Percentiles rank a stretch among this genome's conserved stretches.
phyloP scores from a whole-genome alignment of 2,113 vertebrate genomes.

The Echinops telfairi region DNA sequence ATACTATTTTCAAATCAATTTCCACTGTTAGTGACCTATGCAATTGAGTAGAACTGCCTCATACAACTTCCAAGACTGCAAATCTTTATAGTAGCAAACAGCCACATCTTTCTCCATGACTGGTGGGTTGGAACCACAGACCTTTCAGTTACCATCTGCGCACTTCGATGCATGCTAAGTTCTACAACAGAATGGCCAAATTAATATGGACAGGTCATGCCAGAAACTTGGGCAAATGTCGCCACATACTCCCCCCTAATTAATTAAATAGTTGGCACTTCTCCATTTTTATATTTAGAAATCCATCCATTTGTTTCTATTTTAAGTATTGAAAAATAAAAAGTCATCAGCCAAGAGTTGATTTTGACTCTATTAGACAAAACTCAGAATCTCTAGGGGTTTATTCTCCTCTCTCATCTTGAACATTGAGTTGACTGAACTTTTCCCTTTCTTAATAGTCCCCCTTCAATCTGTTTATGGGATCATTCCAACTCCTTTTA shows the following conservation, averaged over 20 bases:
- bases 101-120: not conserved
- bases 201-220: slow-evolving; percentile 43
- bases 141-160: not conserved
- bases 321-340: slow-evolving; percentile 12
- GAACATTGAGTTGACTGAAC: not conserved
- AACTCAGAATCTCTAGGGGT: slow-evolving; percentile 9
- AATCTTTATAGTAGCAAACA: not conserved
- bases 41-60: not conserved
- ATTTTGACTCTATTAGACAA: not conserved
- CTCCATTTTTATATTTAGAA: slow-evolving; percentile 18
- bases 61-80: not conserved
- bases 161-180: not conserved
- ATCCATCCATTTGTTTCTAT: not conserved
- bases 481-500: not conserved
- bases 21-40: not conserved
- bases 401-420: not conserved
- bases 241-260: not conserved
- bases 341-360: not conserved
- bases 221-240: slow-evolving; percentile 15
- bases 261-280: not conserved
- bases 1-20: not conserved
- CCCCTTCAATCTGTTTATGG: slow-evolving; percentile 18
- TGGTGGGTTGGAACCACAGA: not conserved
- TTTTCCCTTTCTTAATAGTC: slow-evolving; percentile 27
- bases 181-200: not conserved